Base-by-base conservation (phyloP, 2,888 invertebrate species). In the Xanthia togata region DNA sequence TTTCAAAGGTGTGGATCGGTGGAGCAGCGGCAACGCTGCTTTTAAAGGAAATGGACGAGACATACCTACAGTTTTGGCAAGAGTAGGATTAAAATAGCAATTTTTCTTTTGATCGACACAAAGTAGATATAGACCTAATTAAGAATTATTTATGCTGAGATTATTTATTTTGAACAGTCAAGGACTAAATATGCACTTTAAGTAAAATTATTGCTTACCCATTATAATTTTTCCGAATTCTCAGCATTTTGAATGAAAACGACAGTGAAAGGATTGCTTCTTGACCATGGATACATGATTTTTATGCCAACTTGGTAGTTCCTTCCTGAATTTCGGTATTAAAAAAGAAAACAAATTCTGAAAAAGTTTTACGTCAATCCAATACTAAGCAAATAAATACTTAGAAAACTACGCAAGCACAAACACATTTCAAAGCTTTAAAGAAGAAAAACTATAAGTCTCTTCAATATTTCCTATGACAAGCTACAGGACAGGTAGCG, bases 401-500 rank as follows among this genome's bases (percentile, higher is more conserved):
- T 14, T 23, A 1, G 26, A 64, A 59, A 78, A 55, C 14, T 57
- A 20, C 14, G 14, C 14, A 47, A 55, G 8, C 17, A 23, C 4
- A 9, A 41, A 38, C 9, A 70, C 8, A 50, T 57, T 82, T 31
- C 26, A 35, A 70, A 64, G 38, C 35, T 63, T 47, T 23, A 50
- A 50, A 59, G 35, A 71, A 35, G 4, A 60, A 14, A 57, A 59
- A 50, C 60, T 55, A 26, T 41, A 57, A 44, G 41, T 38, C 69
- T 35, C 31, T 65, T 71, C 47, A 50, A 68, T 81, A 70, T 81
- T 76, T 76, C 23, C 63, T 38, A n/a, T 77, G 73, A 69, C 64
- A 85, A 72, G 67, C 78, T 82, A 64, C 47, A 23, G 68, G 69
- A 65, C 68, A 73, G 59, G 53, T 75, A 78, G 68, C 71, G 53